Base-by-base conservation (phyloP, 2,888 invertebrate genomes). In the Andrena bicolor region DNA sequence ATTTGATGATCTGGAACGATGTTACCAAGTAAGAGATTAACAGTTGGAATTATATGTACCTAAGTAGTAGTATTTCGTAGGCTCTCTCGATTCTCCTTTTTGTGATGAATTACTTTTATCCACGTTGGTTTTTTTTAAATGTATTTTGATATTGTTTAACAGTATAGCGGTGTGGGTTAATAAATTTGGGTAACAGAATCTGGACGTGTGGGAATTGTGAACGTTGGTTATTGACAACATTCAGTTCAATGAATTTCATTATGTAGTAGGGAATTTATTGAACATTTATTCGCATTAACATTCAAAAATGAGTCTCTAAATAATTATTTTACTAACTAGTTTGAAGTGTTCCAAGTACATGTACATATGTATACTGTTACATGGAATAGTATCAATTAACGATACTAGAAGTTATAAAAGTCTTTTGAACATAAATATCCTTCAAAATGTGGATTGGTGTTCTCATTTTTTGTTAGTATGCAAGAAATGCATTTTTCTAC, bases 1-100 rank as follows among this genome's bases (percentile, higher is more conserved):
- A 51, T 16, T 58, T 41, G 16, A 41, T 41, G 41, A 16, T 41
- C 41, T 2, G 28, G 26, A 58, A 28, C 58, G 6, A 58, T 28
- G 58, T 58, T 58, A 26, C 28, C 58, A 5, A 58, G 58, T 58
- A 58, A 58, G 13, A 28, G 10, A 58, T 58, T 26, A 28, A 28
- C 26, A 58, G 16, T 28, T 58, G 53, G 23, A 56, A 56, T 56
- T 26, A 7, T 20, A 20, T 56, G 53, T 58, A 16, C 13, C n/a
- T n/a, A n/a, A n/a, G 6, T 16, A 58, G 10, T 58, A 58, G 13
- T 30, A 60, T n/a, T 30, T 30, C 3, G 8, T 23, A 16, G 30
- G 30, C 2, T 26, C n/a, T 58, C 28, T 16, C 2, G 20, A 28
- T 16, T 16, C 5, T 16, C 41, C 41, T 41, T 16, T 58, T 28